Percentiles rank a stretch among this genome's conserved stretches.
Evolutionary conservation across 1,140 invertebrate species (phyloP).

Genomic region (Protaetia brevitarsis): DNA sequence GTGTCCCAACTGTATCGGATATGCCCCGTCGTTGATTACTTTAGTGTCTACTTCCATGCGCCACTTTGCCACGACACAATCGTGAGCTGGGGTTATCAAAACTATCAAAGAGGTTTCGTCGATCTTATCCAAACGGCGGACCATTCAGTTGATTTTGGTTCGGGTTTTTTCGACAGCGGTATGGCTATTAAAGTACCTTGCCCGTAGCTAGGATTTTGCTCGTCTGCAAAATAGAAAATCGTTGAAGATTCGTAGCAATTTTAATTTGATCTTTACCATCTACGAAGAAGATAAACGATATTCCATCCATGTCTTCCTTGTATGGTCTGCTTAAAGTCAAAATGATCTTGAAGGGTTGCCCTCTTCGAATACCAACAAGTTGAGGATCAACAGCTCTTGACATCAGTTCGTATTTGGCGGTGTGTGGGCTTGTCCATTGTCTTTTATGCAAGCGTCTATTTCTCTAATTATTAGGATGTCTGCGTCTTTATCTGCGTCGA

Average conservation of each 20-base stretch:
- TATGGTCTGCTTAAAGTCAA: constrained; percentile 72
- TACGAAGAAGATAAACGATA: constrained; percentile 81
- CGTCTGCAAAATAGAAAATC: constrained; percentile 55
- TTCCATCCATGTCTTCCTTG: constrained; percentile 67
- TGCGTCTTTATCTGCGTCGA: constrained; percentile 46
- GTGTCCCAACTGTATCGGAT: constrained; percentile 63
- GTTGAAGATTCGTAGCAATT: constrained; percentile 2
- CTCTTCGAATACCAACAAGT: constrained; percentile 76
- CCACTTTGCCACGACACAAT: constrained; percentile 82
- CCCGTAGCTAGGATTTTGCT: constrained; percentile 71
- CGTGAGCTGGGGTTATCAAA: constrained; percentile 68
- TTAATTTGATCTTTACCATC: constrained; percentile 55
- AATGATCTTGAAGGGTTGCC: constrained; percentile 75
- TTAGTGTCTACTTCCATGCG: constrained; percentile 81
- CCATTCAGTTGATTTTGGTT: constrained; percentile 54
- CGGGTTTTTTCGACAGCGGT: constrained; percentile 63
- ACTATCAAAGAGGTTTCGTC: constrained; percentile 56
- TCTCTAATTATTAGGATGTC: constrained; percentile 65
- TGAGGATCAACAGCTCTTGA: constrained; percentile 59
- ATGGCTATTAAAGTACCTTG: constrained; percentile 76
- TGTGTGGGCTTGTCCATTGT: constrained; percentile 77
- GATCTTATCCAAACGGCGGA: constrained; percentile 56
- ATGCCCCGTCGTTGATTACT: constrained; percentile 58
- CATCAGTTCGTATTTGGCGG: constrained; percentile 72
- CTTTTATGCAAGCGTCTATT: constrained; percentile 66